A percentile compares a stretch with the other conserved stretches of the same genome.
Conservation (phyloP, 2,797 vertebrate species). For the Cercopithecus diana region DNA sequence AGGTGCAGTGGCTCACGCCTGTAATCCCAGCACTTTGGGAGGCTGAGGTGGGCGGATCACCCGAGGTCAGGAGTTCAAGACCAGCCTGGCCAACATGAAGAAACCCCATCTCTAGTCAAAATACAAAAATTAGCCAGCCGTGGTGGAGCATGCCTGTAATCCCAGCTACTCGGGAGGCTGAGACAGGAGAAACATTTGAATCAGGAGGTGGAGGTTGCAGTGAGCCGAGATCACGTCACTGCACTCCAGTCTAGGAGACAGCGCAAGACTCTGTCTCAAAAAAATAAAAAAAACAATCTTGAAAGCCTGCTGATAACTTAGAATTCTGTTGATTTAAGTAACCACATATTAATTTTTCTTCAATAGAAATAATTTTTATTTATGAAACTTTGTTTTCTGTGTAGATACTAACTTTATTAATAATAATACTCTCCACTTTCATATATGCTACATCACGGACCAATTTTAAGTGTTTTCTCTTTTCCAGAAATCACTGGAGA, state of each 20-base stretch:
- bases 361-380: background rate
- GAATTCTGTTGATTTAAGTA: slow-evolving; percentile 10
- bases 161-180: background rate
- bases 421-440: background rate
- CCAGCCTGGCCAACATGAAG: background rate
- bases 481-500: background rate
- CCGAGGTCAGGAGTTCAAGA: background rate
- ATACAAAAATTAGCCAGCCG: background rate
- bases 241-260: background rate
- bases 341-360: background rate
- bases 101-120: background rate
- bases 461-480: background rate
- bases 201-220: background rate
- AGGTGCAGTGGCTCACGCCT: background rate
- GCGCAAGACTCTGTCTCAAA: background rate
- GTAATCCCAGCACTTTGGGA: background rate
- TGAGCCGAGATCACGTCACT: background rate
- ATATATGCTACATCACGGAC: background rate
- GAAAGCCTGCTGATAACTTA: background rate
- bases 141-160: background rate
- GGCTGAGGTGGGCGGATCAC: background rate
- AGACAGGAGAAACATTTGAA: background rate
- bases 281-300: background rate
- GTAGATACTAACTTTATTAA: background rate
- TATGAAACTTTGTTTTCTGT: background rate